Evolutionary conservation across 1,140 invertebrate genomes (phyloP).

Genomic region (Ooceraea biroi): DNA sequence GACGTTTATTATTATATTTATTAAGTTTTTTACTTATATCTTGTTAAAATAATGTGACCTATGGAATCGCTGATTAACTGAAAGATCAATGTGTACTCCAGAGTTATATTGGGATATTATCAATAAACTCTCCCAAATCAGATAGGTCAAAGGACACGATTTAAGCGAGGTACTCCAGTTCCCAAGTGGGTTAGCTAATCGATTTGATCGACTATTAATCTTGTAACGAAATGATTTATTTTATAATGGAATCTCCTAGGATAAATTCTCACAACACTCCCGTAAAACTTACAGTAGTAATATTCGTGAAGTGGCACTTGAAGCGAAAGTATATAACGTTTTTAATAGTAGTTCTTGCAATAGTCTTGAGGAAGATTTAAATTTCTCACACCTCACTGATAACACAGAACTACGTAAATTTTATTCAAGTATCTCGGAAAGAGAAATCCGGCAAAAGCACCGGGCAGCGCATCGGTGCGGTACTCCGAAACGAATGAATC

Average conservation of each 20-base stretch:
- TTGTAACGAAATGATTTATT: neutral
- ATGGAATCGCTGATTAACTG: neutral
- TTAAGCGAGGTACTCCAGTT: neutral
- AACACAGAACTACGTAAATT: slow-evolving; percentile 8
- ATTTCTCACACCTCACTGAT: neutral
- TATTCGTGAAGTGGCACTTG: neutral
- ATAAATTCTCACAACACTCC: neutral
- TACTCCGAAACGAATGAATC: slow-evolving; percentile 21
- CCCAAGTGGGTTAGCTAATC: neutral
- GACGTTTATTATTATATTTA: neutral
- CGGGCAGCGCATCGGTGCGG: neutral
- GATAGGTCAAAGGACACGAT: neutral
- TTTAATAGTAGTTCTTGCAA: neutral
- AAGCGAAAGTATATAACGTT: neutral
- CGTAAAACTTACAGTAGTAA: neutral
- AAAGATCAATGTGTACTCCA: neutral
- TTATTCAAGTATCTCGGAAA: slow-evolving; percentile 9
- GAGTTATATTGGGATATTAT: neutral
- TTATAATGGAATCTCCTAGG: neutral
- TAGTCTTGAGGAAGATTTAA: neutral
- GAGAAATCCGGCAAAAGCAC: neutral
- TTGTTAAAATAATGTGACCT: neutral
- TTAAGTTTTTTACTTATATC: neutral
- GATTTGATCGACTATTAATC: no score
- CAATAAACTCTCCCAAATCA: neutral